A percentile compares a stretch with the other conserved stretches of the same genome.
phyloP scores from a whole-genome alignment of 1,140 invertebrate species.

The Drosophila leontia region DNA sequence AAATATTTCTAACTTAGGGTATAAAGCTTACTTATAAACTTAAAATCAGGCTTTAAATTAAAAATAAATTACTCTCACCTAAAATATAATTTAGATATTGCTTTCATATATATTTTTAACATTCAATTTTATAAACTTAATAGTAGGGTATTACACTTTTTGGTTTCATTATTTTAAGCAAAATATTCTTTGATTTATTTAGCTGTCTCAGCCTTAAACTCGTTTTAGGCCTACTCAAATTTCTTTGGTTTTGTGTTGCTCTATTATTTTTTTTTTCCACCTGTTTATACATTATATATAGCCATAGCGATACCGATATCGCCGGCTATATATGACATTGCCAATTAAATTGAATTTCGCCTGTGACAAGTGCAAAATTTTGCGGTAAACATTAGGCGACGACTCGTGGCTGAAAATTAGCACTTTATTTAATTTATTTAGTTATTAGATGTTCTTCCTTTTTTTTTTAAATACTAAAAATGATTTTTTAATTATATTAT shows the following conservation, averaged over 20 bases:
- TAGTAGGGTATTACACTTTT: background rate
- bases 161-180: background rate
- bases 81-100: background rate
- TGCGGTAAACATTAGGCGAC: constrained; percentile 6
- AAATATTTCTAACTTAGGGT: no score
- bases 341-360: constrained; percentile 21
- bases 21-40: background rate
- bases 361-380: background rate
- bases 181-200: constrained; percentile 13
- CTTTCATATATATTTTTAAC: no score
- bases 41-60: background rate
- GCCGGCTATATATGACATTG: background rate
- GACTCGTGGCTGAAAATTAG: constrained; percentile 12
- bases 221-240: constrained; percentile 51
- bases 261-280: background rate
- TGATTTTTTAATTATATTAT: background rate
- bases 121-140: background rate
- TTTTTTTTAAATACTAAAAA: background rate
- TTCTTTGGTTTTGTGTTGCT: constrained; percentile 14
- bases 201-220: constrained; percentile 35
- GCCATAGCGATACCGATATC: background rate
- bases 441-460: background rate
- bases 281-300: background rate
- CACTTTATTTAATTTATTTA: constrained; percentile 1
- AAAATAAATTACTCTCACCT: background rate